Evolutionary conservation across 2,888 invertebrate species (phyloP), one percentile per base, ranked within the genome.

Genomic region (Chrysina gloriosa): DNA sequence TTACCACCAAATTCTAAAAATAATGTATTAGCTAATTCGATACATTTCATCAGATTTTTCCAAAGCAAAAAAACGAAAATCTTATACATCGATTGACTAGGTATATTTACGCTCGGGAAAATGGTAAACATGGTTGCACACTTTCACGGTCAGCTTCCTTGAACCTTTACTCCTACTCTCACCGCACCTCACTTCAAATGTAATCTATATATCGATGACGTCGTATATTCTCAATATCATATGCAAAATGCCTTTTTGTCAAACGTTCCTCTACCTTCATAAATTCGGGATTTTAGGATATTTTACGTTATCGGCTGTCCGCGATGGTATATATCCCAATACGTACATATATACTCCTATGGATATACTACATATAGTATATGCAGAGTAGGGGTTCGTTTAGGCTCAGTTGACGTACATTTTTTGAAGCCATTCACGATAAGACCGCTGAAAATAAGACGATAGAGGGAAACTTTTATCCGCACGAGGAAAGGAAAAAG

Each of bases 231-330:
- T 56, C 31, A 42, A 71, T 77, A 77, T 77, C 77, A 80, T 79
- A 80, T 80, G 80, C 78, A 79, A 79, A 79, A 78, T 76, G 78
- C 75, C 76, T 78, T 77, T 79, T 80, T 79, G 80, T 79, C 78
- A 78, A 74, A 77, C 74, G 58, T 25, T 58, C 39, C 34, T 58
- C 77, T 76, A 75, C 76, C 73, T 70, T 75, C 78, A 77, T 80
- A 80, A 80, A 79, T 79, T 79, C 70, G 70, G 78, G 78, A 77
- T 78, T 79, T 80, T 73, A 69, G 73, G 75, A 77, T 78, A 76
- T 77, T 76, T 75, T 75, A 74, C 68, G 72, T 72, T 73, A 73
- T 75, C 72, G 69, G 65, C 63, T 69, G 58, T 68, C 58, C 69
- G 67, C 69, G 69, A 69, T 68, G 69, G 68, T 69, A 29, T 63